phyloP scores from a whole-genome alignment of 2,113 vertebrate genomes.

The Strix uralensis region DNA sequence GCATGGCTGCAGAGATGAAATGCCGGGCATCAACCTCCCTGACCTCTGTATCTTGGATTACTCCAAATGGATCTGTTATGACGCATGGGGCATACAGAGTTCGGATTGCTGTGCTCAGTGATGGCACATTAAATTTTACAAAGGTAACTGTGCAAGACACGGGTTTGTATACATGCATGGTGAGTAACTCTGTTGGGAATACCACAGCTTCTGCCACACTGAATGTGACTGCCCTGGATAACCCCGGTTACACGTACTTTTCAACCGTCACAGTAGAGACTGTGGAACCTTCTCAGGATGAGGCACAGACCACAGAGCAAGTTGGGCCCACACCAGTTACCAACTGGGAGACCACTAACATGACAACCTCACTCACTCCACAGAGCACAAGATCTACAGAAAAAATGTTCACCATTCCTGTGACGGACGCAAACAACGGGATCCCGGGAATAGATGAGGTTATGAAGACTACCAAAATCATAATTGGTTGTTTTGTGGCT shows the following conservation, averaged over 20 bases:
- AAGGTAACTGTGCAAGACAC: conserved; percentile 98
- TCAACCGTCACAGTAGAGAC: conserved; percentile 98
- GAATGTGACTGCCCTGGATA: conserved; percentile 93
- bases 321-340: conserved; percentile 88
- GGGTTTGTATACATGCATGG: conserved; percentile 97
- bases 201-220: conserved; percentile 96
- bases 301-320: conserved; percentile 88
- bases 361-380: conserved; percentile 85
- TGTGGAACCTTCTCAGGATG: conserved; percentile 92
- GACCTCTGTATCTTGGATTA: conserved; percentile 98
- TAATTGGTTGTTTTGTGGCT: conserved; percentile 99
- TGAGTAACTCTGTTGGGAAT: conserved; percentile 98
- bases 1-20: conserved; percentile 95
- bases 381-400: conserved; percentile 92
- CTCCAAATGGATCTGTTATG: conserved; percentile 96
- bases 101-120: conserved; percentile 95
- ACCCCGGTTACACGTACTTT: conserved; percentile 92
- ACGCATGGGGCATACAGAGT: conserved; percentile 95
- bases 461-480: conserved; percentile 99
- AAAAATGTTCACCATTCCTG: conserved; percentile 90
- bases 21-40: conserved; percentile 92
- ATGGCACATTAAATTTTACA: conserved; percentile 97
- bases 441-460: conserved; percentile 96
- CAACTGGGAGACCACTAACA: conserved; percentile 89
- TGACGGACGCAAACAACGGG: conserved; percentile 86